Evolutionary conservation across 2,113 vertebrate species (phyloP), one percentile per base, ranked within the genome.

Genomic region (Prunella fulvescens): DNA sequence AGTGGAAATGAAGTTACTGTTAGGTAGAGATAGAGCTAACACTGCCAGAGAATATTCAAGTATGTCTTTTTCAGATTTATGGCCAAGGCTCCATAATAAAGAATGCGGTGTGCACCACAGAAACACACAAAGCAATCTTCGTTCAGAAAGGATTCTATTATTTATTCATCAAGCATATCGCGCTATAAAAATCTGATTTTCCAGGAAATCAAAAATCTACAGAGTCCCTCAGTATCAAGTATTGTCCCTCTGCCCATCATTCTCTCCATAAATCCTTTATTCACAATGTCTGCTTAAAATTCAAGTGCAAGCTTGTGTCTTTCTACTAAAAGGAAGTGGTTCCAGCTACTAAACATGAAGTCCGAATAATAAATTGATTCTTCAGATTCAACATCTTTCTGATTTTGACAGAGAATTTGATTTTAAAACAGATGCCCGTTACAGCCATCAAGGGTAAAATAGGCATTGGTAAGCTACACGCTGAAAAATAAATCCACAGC

Each of bases 191-290:
- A 70, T 29, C 42, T 29, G 56, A 87, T 61, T 81, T 70, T 60
- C 51, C 47, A 66, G 40, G 53, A 92, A 90, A 96, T 65, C 4
- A 92, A 88, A 95, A 73, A 86, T 54, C 70, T 81, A 50, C n/a
- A 62, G 54, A 53, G 48, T 57, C 78, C 29, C 54, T 60, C 61
- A 83, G 39, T 44, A 82, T 74, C 51, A 56, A 85, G n/a, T 60
- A 60, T n/a, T 57, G 44, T 40, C n/a, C 64, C 24, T 72, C 53
- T 90, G 58, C 48, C 40, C 77, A 91, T 66, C 64, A 26, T 82
- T 89, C 72, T 57, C 67, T 70, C 66, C 45, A 81, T 24, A 88
- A 93, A 88, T 77, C 81, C 54, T 94, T 94, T 92, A 90, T 93
- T 87, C 82, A 71, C 61, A 62, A 70, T 45, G 35, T 79, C 85